A percentile compares a stretch with the other conserved stretches of the same genome.
Evolutionary conservation across 2,797 vertebrate genomes (phyloP).

Genomic region (Gallirallus australis): DNA sequence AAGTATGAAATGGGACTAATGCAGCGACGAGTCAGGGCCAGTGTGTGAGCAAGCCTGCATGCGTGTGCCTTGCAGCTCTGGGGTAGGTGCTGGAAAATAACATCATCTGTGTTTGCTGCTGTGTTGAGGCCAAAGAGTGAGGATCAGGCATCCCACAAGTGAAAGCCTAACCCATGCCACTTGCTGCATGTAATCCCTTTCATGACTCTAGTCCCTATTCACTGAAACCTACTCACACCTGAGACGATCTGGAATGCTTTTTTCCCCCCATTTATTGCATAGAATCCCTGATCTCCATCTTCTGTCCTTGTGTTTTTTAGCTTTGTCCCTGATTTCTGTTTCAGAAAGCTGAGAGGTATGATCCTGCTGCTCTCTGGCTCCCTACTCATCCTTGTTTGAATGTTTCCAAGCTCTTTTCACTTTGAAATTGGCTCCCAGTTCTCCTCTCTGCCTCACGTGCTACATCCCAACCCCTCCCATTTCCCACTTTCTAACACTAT

Average conservation of each 20-base stretch:
- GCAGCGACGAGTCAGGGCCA: neutral
- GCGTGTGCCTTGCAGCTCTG: neutral
- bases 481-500: slow-evolving; percentile 25
- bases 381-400: slow-evolving; percentile 60
- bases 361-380: slow-evolving; percentile 69
- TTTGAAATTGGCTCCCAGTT: slow-evolving; percentile 33
- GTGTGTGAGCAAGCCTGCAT: slow-evolving; percentile 34
- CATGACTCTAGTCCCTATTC: neutral
- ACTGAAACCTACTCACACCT: slow-evolving; percentile 62
- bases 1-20: neutral
- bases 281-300: slow-evolving; percentile 79
- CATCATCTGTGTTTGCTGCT: neutral
- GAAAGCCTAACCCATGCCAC: neutral
- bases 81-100: neutral
- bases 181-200: slow-evolving; percentile 25
- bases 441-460: slow-evolving; percentile 15
- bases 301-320: slow-evolving; percentile 82
- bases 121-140: neutral
- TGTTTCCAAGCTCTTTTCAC: slow-evolving; percentile 44
- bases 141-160: neutral
- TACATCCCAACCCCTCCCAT: neutral
- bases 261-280: slow-evolving; percentile 56
- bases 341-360: slow-evolving; percentile 83
- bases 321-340: slow-evolving; percentile 81
- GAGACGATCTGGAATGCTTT: slow-evolving; percentile 67